Conservation (phyloP, 2,888 invertebrate species). For the Hipparchia semele region DNA sequence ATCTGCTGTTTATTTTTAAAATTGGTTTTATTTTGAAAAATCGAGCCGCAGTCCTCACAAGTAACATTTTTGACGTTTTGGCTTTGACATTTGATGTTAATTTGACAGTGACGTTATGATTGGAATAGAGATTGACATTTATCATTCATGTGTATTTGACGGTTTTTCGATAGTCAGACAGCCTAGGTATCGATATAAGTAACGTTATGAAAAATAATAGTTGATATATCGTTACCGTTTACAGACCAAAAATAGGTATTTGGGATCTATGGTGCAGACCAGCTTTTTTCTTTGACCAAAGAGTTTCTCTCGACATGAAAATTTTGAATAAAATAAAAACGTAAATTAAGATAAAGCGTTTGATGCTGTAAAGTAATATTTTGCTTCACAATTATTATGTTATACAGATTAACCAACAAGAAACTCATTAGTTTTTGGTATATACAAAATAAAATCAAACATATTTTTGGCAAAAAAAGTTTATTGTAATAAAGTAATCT, state of each 20-base stretch:
- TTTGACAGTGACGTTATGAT: background rate
- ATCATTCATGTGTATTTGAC: background rate
- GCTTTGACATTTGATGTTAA: conserved; percentile 2
- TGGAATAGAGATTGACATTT: background rate
- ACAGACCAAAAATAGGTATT: too few species aligned
- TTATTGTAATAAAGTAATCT: background rate
- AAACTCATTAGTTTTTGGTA: too few species aligned
- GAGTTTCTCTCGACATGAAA: too few species aligned
- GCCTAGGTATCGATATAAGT: background rate
- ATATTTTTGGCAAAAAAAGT: background rate
- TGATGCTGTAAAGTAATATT: too few species aligned
- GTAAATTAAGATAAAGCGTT: too few species aligned
- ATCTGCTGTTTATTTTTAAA: conserved; percentile 61
- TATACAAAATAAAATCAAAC: background rate
- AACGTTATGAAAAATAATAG: too few species aligned
- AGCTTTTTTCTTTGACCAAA: too few species aligned
- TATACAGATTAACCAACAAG: too few species aligned
- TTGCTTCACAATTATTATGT: too few species aligned
- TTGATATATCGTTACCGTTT: too few species aligned
- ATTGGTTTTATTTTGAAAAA: conserved; percentile 63
- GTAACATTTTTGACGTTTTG: conserved; percentile 57
- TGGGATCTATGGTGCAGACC: too few species aligned
- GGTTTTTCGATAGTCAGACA: background rate
- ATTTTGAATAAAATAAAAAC: too few species aligned
- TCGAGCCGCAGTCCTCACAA: conserved; percentile 56